Conservation (phyloP, 2,797 vertebrate species). For the Lagorchestes hirsutus region DNA sequence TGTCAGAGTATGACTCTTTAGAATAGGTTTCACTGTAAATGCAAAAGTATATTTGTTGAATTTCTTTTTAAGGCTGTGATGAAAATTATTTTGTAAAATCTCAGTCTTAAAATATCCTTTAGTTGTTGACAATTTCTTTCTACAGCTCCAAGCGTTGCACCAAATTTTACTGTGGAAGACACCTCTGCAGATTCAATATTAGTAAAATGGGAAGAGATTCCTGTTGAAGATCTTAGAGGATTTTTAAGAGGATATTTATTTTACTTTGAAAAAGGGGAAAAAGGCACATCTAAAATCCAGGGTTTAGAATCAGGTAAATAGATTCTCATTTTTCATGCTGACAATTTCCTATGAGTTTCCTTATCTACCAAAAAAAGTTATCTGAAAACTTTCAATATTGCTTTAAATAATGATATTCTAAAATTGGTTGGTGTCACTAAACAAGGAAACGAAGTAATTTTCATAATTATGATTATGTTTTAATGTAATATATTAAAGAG, state of each 20-base stretch:
- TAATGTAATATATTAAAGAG: not conserved
- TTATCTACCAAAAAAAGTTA: not conserved
- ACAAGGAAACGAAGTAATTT: not conserved
- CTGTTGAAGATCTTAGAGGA: slow-evolving; percentile 85
- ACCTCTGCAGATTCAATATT: slow-evolving; percentile 87
- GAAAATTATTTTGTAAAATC: not conserved
- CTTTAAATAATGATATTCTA: not conserved
- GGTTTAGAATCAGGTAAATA: slow-evolving; percentile 83
- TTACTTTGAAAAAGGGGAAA: slow-evolving; percentile 87
- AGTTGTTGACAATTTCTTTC: not conserved
- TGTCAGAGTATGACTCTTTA: not conserved
- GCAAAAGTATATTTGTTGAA: not conserved
- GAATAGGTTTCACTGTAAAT: not conserved
- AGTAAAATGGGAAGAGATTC: slow-evolving; percentile 87
- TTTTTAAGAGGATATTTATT: slow-evolving; percentile 88
- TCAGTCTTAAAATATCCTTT: not conserved
- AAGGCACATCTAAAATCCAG: slow-evolving; percentile 81
- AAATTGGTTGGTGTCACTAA: slow-evolving; percentile 5
- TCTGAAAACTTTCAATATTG: not conserved
- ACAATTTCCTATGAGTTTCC: slow-evolving; percentile 18
- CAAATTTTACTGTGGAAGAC: slow-evolving; percentile 86
- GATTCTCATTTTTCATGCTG: not conserved
- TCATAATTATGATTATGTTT: slow-evolving; percentile 1
- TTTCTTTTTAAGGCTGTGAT: not conserved
- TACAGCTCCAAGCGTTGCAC: slow-evolving; percentile 85